A percentile compares a stretch with the other conserved stretches of the same genome.
phyloP scores from a whole-genome alignment of 2,797 vertebrate genomes.

The Petrocephalus schoutedeni region DNA sequence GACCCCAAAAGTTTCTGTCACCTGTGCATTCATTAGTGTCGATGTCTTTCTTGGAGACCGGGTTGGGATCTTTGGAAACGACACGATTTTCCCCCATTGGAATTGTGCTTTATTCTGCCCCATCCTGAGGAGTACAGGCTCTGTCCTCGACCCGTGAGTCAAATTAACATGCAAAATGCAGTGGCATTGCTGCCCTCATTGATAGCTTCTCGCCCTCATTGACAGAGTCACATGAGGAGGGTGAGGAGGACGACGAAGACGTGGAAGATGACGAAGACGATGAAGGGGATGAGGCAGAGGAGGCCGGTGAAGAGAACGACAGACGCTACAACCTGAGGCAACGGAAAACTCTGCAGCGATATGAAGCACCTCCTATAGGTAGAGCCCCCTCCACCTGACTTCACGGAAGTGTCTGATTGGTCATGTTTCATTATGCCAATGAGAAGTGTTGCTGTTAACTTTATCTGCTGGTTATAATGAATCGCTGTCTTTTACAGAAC shows the following conservation, averaged over 20 bases:
- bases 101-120: not conserved
- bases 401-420: not conserved
- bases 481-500: slow-evolving; percentile 62
- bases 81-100: not conserved
- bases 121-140: not conserved
- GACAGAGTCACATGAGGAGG: slow-evolving; percentile 84
- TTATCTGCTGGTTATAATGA: not conserved
- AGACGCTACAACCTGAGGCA: slow-evolving; percentile 94
- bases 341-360: slow-evolving; percentile 94
- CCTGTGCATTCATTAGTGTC: not conserved
- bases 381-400: slow-evolving; percentile 21
- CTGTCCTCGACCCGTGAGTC: not conserved
- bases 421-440: not conserved
- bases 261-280: slow-evolving; percentile 79
- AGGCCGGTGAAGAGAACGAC: slow-evolving; percentile 90
- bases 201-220: not conserved
- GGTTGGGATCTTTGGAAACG: not conserved
- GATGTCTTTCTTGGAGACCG: not conserved
- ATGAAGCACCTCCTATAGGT: slow-evolving; percentile 97
- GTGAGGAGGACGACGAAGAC: slow-evolving; percentile 53
- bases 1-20: not conserved
- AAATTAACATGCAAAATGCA: not conserved
- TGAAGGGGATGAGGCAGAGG: slow-evolving; percentile 82
- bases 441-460: not conserved
- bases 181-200: not conserved